Base-by-base conservation (phyloP, 2,797 vertebrate species). In the Microhierax caerulescens region DNA sequence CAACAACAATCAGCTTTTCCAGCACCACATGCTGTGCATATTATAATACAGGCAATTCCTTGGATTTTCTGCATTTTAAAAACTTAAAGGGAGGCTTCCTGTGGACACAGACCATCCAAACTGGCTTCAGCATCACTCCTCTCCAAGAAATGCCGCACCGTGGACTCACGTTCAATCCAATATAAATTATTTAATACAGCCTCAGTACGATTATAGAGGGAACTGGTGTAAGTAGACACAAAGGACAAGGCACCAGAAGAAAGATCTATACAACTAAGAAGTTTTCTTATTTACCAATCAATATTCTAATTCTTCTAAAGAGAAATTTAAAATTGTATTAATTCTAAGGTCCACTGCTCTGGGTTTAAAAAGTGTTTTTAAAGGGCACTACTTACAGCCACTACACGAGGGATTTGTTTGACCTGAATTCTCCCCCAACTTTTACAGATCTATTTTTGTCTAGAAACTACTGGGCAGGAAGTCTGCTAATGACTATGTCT, bases 381-480 rank as follows among this genome's bases (percentile, higher is more conserved):
- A 21, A 75, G 25, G n/a, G 60, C 4, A 21, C 56, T 18, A 39
- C 67, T 45, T 23, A 25, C 24, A 57, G 72, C 20, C 37, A 17
- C 74, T 19, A 30, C 65, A 19, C 0, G 2, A 81, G 32, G 54
- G 54, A 70, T 83, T 30, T 50, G 30, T 36, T 39, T 85, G 60
- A 93, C 84, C 84, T 37, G 45, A 85, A 77, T 54, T 85, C 59
- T 80, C 74, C 69, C 84, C 67, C 50, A 78, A 21, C 61, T 85
- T 82, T 77, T 45, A 59, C 2, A 36, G 72, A 81, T 81, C 84
- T 91, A n/a, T 69, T 90, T 92, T 74, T 53, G 87, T 56, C 69
- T 57, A 80, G 60, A 68, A 90, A 88, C 54, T 27, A 39, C 83
- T 7, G 64, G 79, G 69, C 64, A 84, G 91, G 83, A 95, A 85